Evolutionary conservation across 2,797 vertebrate genomes (phyloP).

Genomic region (Eleutherodactylus coqui): DNA sequence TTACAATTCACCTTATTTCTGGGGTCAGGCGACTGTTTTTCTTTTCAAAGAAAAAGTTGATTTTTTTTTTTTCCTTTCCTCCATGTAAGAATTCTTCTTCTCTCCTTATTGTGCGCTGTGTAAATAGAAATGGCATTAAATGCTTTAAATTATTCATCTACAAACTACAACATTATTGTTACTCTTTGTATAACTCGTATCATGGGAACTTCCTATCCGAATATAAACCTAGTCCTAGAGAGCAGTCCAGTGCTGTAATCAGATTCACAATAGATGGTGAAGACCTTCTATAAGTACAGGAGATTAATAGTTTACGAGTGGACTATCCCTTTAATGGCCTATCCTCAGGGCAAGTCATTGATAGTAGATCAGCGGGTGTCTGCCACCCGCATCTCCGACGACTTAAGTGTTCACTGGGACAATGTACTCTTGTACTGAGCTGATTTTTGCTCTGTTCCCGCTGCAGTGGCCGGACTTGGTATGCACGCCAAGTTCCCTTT

Average conservation of each 20-base stretch:
- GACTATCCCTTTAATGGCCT: too few relatives aligned
- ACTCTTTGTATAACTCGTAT: neutral
- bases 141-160: constrained; percentile 10
- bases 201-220: neutral
- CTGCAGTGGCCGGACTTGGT: too few relatives aligned
- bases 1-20: neutral
- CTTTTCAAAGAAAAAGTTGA: neutral
- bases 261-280: neutral
- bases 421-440: too few relatives aligned
- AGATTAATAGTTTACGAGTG: too few relatives aligned
- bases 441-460: too few relatives aligned
- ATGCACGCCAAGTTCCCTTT: too few relatives aligned
- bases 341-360: too few relatives aligned
- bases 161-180: neutral
- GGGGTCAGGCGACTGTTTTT: neutral
- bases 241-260: neutral
- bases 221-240: neutral
- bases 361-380: too few relatives aligned
- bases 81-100: neutral
- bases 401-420: too few relatives aligned
- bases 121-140: constrained; percentile 1
- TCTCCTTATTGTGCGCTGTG: neutral
- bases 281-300: neutral
- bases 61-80: constrained; percentile 5
- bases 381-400: too few relatives aligned